These are phyloP conservation scores for Anagyrus pseudococci DNA, from an alignment of 2,888 invertebrate genomes.

Conservation along the genomic window DNA sequence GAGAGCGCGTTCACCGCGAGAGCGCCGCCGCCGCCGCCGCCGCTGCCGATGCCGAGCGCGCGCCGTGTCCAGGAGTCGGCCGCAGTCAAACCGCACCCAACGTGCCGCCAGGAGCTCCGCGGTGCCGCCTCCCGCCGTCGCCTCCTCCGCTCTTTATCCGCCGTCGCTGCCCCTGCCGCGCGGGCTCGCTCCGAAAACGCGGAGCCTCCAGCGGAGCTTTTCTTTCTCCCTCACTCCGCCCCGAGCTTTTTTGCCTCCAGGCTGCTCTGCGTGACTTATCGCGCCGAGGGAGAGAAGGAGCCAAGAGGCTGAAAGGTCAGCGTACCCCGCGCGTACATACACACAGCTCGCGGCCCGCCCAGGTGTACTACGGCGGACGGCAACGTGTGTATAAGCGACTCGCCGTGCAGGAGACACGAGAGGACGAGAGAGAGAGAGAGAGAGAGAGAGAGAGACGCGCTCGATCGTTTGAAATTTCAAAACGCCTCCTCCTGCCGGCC, in stretches of 20 bases:
- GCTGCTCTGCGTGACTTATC: slow-evolving; percentile 11
- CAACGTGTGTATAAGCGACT: no score
- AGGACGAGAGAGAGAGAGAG: neutral
- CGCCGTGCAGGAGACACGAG: neutral
- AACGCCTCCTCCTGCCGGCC: neutral
- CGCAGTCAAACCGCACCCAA: slow-evolving; percentile 58
- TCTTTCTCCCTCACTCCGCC: neutral
- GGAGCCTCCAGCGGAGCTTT: neutral
- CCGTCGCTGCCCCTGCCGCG: neutral
- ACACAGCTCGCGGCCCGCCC: neutral
- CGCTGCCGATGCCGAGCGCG: slow-evolving; percentile 2
- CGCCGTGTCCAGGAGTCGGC: slow-evolving; percentile 23
- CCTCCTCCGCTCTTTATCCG: slow-evolving; percentile 4
- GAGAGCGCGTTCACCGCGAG: neutral
- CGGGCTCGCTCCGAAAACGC: neutral
- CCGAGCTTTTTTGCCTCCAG: neutral
- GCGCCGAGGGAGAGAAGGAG: no score
- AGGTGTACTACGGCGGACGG: neutral
- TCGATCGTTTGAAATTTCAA: slow-evolving; percentile 14
- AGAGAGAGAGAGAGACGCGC: neutral
- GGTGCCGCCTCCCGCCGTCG: neutral
- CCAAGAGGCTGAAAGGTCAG: no score
- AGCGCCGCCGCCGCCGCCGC: slow-evolving; percentile 2
- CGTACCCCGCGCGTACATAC: neutral
- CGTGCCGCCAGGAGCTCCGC: slow-evolving; percentile 49